These are phyloP conservation scores for Microtus oregoni DNA, from an alignment of 2,113 vertebrate species.

Conservation along the genomic window DNA sequence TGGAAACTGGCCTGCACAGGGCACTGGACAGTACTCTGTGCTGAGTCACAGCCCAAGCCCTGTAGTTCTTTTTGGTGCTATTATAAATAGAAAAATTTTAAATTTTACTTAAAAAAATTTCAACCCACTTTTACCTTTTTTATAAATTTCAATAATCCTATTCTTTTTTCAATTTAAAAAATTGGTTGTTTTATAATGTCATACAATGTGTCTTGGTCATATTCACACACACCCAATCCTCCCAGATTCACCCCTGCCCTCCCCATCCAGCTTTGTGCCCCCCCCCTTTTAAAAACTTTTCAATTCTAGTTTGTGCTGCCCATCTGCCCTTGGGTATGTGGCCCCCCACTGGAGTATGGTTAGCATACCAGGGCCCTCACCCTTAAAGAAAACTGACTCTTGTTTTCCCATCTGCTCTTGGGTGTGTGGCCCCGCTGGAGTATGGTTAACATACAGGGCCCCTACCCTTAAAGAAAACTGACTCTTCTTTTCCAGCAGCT, in stretches of 20 bases:
- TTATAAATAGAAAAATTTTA: no score
- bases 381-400: background rate
- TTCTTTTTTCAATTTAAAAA: background rate
- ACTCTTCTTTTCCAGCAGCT: background rate
- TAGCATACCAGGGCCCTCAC: background rate
- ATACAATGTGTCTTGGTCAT: background rate
- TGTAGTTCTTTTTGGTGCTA: background rate
- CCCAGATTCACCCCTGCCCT: background rate
- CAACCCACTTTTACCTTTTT: background rate
- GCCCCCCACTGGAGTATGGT: background rate
- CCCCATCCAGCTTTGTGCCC: background rate
- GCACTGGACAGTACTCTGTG: background rate
- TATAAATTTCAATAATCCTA: background rate
- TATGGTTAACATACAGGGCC: background rate
- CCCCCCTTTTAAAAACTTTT: background rate
- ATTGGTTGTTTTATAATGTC: background rate
- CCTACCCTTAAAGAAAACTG: background rate
- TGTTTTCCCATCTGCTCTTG: background rate
- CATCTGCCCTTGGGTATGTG: background rate
- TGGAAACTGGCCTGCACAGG: background rate
- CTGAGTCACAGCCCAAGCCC: background rate
- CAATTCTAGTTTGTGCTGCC: background rate
- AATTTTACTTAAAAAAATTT: background rate
- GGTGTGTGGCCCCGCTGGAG: background rate
- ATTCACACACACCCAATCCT: background rate